phyloP scores from a whole-genome alignment of 2,888 invertebrate genomes.

The Tetramorium bicarinatum region DNA sequence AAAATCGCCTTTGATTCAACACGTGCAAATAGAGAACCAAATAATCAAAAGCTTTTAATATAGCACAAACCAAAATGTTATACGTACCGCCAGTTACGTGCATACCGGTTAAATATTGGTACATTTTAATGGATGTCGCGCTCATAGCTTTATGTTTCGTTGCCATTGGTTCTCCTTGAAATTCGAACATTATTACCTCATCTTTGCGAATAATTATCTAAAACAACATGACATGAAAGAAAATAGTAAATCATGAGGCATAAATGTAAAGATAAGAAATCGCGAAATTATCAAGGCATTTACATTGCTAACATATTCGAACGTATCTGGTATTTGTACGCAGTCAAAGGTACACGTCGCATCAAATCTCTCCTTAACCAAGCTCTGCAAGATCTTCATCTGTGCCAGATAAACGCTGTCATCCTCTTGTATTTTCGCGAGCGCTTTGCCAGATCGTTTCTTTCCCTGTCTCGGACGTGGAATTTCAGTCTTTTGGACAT shows the following conservation, averaged over 20 bases:
- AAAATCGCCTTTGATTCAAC: conserved; percentile 50
- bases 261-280: neutral
- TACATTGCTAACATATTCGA: conserved; percentile 79
- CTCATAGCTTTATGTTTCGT: conserved; percentile 76
- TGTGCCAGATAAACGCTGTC: conserved; percentile 48
- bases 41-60: conserved; percentile 48
- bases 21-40: conserved; percentile 32
- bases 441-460: neutral
- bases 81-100: conserved; percentile 50
- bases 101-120: conserved; percentile 65
- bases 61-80: conserved; percentile 37
- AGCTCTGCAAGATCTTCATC: conserved; percentile 68
- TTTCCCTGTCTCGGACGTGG: conserved; percentile 53
- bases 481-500: conserved; percentile 42
- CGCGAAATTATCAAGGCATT: conserved; percentile 40
- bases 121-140: conserved; percentile 72
- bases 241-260: conserved; percentile 27
- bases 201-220: conserved; percentile 76
- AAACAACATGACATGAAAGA: conserved; percentile 7
- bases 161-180: conserved; percentile 73
- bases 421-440: conserved; percentile 41
- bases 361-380: conserved; percentile 74
- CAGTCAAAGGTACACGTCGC: conserved; percentile 79
- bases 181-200: conserved; percentile 69
- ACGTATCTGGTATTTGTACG: conserved; percentile 54